Evolutionary conservation across 2,797 vertebrate genomes (phyloP).

Genomic region (Artibeus jamaicensis): DNA sequence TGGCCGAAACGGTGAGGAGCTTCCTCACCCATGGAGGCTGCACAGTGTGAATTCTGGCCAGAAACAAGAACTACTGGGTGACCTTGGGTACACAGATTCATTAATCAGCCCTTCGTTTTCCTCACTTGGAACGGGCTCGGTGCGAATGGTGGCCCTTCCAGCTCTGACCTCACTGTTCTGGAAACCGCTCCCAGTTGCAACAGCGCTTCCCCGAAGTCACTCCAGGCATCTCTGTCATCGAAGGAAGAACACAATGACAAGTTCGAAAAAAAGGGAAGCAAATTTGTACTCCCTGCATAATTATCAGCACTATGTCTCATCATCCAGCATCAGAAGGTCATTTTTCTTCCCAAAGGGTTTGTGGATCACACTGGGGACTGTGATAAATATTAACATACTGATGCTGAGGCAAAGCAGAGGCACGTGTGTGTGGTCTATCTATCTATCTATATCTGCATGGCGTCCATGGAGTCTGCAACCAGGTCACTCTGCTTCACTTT

Average conservation of each 20-base stretch:
- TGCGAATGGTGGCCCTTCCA: not conserved
- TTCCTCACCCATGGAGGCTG: not conserved
- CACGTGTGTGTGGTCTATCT: not conserved
- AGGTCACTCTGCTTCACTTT: not conserved
- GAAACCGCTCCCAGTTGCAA: not conserved
- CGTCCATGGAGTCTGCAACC: not conserved
- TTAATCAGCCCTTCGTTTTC: not conserved
- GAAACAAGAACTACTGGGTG: not conserved
- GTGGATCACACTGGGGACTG: not conserved
- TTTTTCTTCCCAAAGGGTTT: not conserved
- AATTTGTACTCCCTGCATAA: not conserved
- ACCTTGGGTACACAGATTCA: not conserved
- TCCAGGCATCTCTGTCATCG: too few relatives aligned
- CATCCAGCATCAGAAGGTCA: not conserved
- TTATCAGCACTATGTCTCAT: not conserved
- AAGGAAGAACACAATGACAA: not conserved
- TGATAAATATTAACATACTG: not conserved
- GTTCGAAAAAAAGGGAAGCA: rapidly evolving
- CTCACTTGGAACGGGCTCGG: not conserved
- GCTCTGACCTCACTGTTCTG: too few relatives aligned
- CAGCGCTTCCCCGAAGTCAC: rapidly evolving
- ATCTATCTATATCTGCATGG: not conserved
- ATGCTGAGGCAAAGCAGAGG: not conserved
- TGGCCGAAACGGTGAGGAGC: not conserved
- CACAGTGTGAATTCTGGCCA: not conserved